Conservation (phyloP, 2,888 invertebrate species). For the Listrodromus nycthemerus region DNA sequence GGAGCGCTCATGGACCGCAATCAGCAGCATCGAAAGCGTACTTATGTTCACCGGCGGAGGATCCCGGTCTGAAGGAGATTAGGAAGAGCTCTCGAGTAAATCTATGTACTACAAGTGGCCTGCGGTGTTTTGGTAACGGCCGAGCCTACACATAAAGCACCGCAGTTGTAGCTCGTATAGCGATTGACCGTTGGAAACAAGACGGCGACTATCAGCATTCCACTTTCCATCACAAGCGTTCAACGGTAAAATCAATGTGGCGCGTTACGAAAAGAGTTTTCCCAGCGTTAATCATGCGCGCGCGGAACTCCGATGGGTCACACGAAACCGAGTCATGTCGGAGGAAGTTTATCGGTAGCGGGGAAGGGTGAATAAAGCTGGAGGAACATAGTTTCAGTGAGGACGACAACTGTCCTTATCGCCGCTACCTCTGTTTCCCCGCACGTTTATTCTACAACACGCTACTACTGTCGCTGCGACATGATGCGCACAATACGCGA, state of each 20-base stretch:
- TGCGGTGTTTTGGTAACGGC: neutral
- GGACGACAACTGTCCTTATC: constrained; percentile 43
- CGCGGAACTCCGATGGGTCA: neutral
- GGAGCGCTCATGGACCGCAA: constrained; percentile 15
- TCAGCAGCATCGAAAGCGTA: constrained; percentile 24
- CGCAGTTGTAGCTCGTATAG: neutral
- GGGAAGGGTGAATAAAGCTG: constrained; percentile 21
- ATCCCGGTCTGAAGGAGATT: constrained; percentile 27
- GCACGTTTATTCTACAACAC: constrained; percentile 40
- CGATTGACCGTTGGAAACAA: neutral
- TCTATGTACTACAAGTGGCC: constrained; percentile 44
- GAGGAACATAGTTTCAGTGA: constrained; percentile 22
- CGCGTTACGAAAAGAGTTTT: too few species aligned
- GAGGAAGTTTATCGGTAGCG: neutral
- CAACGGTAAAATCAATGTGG: neutral
- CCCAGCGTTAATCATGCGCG: neutral
- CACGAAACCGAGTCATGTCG: neutral
- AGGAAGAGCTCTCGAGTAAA: constrained; percentile 36
- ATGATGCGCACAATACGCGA: constrained; percentile 20
- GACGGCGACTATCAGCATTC: neutral
- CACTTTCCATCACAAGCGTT: neutral
- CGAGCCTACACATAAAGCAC: neutral
- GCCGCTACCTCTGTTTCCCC: constrained; percentile 48
- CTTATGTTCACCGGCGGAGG: constrained; percentile 26
- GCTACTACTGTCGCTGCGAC: constrained; percentile 10